These are phyloP conservation scores for Natrix natrix DNA, from an alignment of 2,797 vertebrate genomes.

Conservation along the genomic window DNA sequence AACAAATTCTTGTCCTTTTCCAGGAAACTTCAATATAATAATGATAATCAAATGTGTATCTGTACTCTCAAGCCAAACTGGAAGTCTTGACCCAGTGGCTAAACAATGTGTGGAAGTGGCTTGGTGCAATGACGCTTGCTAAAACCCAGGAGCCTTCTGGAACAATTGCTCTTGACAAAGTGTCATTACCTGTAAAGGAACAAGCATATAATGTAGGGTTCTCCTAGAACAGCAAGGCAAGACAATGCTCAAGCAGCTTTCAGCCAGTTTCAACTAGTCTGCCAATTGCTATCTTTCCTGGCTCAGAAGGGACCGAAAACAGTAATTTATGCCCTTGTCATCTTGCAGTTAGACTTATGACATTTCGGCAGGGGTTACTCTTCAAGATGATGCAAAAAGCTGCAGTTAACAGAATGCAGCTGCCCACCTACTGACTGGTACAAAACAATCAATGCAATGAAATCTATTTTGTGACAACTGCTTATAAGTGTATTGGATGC, in stretches of 20 bases:
- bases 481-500: not conserved
- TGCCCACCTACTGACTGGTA: not conserved
- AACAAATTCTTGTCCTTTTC: not conserved
- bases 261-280: not conserved
- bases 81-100: not conserved
- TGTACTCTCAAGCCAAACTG: not conserved
- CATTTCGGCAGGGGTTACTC: not conserved
- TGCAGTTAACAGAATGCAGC: not conserved
- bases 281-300: not conserved
- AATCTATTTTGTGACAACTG: not conserved
- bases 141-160: not conserved
- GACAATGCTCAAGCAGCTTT: not conserved
- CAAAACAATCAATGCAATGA: not conserved
- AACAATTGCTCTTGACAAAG: not conserved
- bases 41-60: not conserved
- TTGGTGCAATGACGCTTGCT: not conserved
- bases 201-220: not conserved
- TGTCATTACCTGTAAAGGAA: not conserved
- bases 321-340: not conserved
- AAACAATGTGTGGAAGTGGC: not conserved
- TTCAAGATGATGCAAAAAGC: not conserved
- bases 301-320: not conserved
- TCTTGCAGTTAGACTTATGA: not conserved
- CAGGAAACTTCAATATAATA: not conserved
- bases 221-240: not conserved